These are phyloP conservation scores for Leptoteleia sp. DNA, from an alignment of 1,140 invertebrate species.

Conservation along the genomic window DNA sequence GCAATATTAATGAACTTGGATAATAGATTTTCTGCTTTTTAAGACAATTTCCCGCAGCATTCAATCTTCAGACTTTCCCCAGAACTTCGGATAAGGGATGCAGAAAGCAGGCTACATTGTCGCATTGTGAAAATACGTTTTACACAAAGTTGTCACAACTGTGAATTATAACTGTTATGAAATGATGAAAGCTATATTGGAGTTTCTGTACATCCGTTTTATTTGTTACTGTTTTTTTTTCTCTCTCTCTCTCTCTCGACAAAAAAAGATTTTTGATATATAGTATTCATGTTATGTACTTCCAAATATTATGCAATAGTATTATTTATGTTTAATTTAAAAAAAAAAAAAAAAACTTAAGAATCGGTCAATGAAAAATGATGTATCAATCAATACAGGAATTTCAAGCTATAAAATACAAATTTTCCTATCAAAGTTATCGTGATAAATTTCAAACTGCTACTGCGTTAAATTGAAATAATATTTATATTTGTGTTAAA, in stretches of 20 bases:
- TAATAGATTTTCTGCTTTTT: slow-evolving; percentile 31
- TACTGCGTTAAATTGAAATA: too few species aligned
- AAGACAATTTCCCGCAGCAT: slow-evolving; percentile 17
- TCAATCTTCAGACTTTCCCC: slow-evolving; percentile 30
- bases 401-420: too few species aligned
- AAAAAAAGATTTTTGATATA: too few species aligned
- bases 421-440: too few species aligned
- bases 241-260: neutral
- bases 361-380: too few species aligned
- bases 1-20: slow-evolving; percentile 23
- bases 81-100: slow-evolving; percentile 20
- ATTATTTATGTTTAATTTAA: too few species aligned
- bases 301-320: too few species aligned
- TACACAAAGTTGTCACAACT: slow-evolving; percentile 36
- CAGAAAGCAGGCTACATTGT: slow-evolving; percentile 32
- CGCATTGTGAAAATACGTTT: slow-evolving; percentile 1
- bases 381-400: too few species aligned
- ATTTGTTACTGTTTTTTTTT: slow-evolving; percentile 11
- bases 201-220: neutral
- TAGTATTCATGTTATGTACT: too few species aligned
- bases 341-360: too few species aligned
- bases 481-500: too few species aligned
- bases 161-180: slow-evolving; percentile 51
- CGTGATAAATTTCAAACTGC: too few species aligned
- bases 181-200: slow-evolving; percentile 29